Evolutionary conservation across 2,888 invertebrate species (phyloP).

Genomic region (Ichneumoninae sp.): DNA sequence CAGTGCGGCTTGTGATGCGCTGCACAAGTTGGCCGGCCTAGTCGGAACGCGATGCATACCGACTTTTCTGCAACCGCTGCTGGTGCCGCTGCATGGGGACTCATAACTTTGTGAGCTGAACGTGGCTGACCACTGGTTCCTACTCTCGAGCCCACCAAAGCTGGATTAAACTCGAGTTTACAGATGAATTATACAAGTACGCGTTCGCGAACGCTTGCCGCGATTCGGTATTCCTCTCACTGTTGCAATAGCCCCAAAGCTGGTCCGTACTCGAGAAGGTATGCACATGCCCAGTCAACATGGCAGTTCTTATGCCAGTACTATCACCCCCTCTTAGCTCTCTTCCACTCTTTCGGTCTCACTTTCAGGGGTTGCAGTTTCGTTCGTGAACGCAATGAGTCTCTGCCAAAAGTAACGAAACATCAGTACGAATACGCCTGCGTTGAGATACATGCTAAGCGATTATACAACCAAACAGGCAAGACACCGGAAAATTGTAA

Average conservation of each 20-base stretch:
- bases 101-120: conserved; percentile 68
- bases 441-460: neutral
- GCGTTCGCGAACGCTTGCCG: conserved; percentile 21
- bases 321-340: neutral
- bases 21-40: conserved; percentile 58
- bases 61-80: conserved; percentile 46
- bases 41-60: conserved; percentile 48
- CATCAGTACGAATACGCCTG: conserved; percentile 19
- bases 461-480: neutral
- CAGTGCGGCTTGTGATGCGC: conserved; percentile 51
- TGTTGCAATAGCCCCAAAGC: neutral
- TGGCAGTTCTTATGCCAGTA: neutral
- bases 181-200: conserved; percentile 71
- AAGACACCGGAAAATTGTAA: neutral
- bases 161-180: conserved; percentile 74
- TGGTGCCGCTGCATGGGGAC: conserved; percentile 42
- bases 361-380: neutral
- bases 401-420: conserved; percentile 47
- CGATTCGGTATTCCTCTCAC: neutral
- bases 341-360: neutral
- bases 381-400: conserved; percentile 21
- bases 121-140: conserved; percentile 63
- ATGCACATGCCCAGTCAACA: neutral
- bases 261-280: neutral
- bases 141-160: conserved; percentile 64